Conservation (phyloP, 1,140 invertebrate genomes). For the Drosophila pectinifera region DNA sequence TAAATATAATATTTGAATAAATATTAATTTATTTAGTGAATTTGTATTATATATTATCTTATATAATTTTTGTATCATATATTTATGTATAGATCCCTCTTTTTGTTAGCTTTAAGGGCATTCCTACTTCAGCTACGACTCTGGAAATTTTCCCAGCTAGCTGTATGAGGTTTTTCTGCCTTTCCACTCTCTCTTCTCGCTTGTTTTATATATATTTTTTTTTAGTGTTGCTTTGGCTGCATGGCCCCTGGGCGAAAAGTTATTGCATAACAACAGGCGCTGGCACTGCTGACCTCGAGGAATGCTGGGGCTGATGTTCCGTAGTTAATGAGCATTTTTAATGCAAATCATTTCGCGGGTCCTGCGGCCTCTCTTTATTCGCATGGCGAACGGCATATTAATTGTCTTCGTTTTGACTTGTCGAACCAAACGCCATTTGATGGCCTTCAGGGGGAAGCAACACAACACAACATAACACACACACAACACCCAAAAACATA, state of each 20-base stretch:
- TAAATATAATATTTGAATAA: not conserved
- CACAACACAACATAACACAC: slow-evolving; percentile 2
- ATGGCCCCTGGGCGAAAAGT: slow-evolving; percentile 32
- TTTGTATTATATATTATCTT: too few species aligned
- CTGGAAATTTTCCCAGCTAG: not conserved
- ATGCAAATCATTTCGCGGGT: slow-evolving; percentile 47
- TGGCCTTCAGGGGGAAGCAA: slow-evolving; percentile 7
- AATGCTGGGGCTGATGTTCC: not conserved
- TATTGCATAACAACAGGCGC: slow-evolving; percentile 49
- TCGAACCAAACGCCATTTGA: slow-evolving; percentile 13
- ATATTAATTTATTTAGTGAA: not conserved
- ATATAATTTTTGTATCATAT: too few species aligned
- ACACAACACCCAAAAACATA: slow-evolving; percentile 28
- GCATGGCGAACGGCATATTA: slow-evolving; percentile 41
- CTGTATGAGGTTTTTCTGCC: not conserved
- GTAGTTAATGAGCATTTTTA: slow-evolving; percentile 51
- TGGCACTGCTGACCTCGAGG: slow-evolving; percentile 17
- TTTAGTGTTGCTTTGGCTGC: slow-evolving; percentile 26
- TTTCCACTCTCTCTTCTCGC: not conserved
- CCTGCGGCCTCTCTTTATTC: slow-evolving; percentile 25
- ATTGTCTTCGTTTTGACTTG: slow-evolving; percentile 26
- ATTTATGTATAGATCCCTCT: not conserved
- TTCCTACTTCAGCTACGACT: not conserved
- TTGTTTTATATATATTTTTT: slow-evolving; percentile 2
- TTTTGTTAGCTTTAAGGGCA: not conserved